These are phyloP conservation scores for Lordiphosa andalusiaca DNA, from an alignment of 2,888 invertebrate species.

Conservation along the genomic window DNA sequence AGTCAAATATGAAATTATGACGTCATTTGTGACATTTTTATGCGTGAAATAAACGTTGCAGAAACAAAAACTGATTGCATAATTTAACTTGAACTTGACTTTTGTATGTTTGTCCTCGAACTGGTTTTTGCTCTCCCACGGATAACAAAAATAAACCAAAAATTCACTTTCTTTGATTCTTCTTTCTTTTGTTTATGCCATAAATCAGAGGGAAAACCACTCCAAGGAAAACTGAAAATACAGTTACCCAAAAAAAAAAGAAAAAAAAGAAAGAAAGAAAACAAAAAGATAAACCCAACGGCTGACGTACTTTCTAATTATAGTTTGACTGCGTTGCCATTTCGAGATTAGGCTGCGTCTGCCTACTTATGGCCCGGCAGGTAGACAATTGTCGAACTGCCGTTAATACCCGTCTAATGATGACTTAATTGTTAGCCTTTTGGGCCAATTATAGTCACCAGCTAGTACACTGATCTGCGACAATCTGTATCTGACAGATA, in stretches of 20 bases:
- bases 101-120: constrained; percentile 12
- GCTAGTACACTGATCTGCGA: constrained; percentile 34
- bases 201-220: constrained; percentile 25
- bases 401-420: constrained; percentile 63
- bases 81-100: constrained; percentile 36
- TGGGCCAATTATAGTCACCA: constrained; percentile 56
- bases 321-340: constrained; percentile 58
- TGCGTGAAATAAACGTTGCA: constrained; percentile 6
- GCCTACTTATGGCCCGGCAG: constrained; percentile 15
- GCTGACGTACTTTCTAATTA: constrained; percentile 52
- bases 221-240: constrained; percentile 19
- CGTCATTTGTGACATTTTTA: constrained; percentile 49
- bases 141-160: neutral
- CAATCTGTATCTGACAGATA: constrained; percentile 41
- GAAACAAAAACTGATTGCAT: constrained; percentile 11
- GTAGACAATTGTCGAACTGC: constrained; percentile 21
- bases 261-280: no score
- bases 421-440: constrained; percentile 57
- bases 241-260: constrained; percentile 34
- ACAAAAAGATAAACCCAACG: constrained; percentile 1
- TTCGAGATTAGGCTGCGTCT: constrained; percentile 44
- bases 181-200: constrained; percentile 26
- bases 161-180: constrained; percentile 18
- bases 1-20: constrained; percentile 41
- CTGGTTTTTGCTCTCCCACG: neutral